Evolutionary conservation across 2,113 vertebrate genomes (phyloP), one percentile per base, ranked within the genome.

Genomic region (Rhea pennata): DNA sequence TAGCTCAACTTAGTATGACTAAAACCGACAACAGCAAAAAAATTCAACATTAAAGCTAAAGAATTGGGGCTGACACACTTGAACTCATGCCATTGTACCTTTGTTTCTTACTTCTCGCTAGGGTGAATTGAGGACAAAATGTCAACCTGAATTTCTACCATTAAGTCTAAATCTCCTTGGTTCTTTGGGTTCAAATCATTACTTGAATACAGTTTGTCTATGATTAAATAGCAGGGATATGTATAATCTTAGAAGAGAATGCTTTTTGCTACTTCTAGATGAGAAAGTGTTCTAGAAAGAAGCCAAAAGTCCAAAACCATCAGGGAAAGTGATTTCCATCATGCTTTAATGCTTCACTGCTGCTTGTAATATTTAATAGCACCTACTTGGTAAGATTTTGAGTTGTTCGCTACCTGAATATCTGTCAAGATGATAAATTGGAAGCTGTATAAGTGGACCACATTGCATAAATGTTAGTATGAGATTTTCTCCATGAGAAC

Each of bases 51-150:
- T 91, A 62, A 93, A 94, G 44, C 58, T 87, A 79, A 82, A 92
- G 29, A 95, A 95, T 93, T 31, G 50, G 40, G 76, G 61, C 42
- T 84, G 96, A 73, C 92, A 31, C 23, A 90, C 79, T 78, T 61
- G 90, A 92, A 86, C 36, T 93, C 73, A 46, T 82, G 40, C 70
- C 92, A 17, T 44, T 66, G 33, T 94, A 95, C 91, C 81, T 94
- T 93, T 91, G 36, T 91, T 94, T 93, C 74, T 91, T 93, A 69
- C 53, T 94, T 95, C 95, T 75, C 84, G 87, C 33, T 44, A 61
- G 83, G 40, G 51, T 90, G 54, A 95, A 58, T 88, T 89, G 73
- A 91, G 87, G 86, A 84, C 58, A 75, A 84, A 69, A 87, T 79
- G 50, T 66, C 77, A 82, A 54, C 74, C 53, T 93, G 86, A 58